Base-by-base conservation (phyloP, 1,140 invertebrate species). In the Mya arenaria region DNA sequence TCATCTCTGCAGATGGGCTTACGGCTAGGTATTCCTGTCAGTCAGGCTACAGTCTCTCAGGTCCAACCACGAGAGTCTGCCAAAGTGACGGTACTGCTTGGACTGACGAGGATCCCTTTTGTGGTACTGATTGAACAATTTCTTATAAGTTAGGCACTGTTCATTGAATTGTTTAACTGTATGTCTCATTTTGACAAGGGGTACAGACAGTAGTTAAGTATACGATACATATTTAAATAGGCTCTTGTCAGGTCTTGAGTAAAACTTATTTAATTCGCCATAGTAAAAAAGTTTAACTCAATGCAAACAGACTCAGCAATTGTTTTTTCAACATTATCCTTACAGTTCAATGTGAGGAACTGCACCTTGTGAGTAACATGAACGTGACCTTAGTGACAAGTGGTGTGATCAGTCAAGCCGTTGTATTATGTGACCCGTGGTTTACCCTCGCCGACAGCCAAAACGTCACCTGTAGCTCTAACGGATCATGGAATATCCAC, bases 391-490 rank as follows among this genome's bases (percentile, higher is more conserved):
- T 78, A 1, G 8, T 36, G 32, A 8, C 13, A 0, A 23, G 66
- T 44, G 62, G 39, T 15, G 48, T 36, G 2, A 55, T 30, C 0
- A 63, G 60, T 3, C 10, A 28, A 1, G 74, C 74, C 1, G 8
- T 78, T 25, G 65, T 78, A 28, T 23, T 1, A 4, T 78, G 74
- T 55, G 74, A 66, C 25, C 25, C 10, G 0, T 60, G 74, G 25
- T 78, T 37, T n/a, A 66, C 23, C 10, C 15, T 78, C 10, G 48
- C 74, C 5, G 39, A 78, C 56, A 36, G 17, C 17, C 30, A 65
- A 4, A 78, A 78, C 56, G 74, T 66, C n/a, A 78, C 74, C n/a
- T 75, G 74, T 37, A 25, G 56, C 1, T 15, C 17, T 6, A 32
- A 78, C 30, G 74, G 74, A 13, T 44, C 25, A 19, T 78, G 74